Conservation (phyloP, 2,888 invertebrate species). For the Plutella xylostella region DNA sequence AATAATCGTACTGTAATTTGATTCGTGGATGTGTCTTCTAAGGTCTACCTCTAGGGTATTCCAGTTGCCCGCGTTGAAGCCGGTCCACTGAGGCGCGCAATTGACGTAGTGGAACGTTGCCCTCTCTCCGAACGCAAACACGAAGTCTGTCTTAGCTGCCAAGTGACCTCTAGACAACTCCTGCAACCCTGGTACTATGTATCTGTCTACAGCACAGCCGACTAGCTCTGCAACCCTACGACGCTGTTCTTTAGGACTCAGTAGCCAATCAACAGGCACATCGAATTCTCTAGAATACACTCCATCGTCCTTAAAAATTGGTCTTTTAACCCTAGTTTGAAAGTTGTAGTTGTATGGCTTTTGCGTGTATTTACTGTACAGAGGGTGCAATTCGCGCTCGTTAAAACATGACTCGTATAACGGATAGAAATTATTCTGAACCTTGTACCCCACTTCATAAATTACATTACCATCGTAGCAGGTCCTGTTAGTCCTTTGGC, state of each 20-base stretch:
- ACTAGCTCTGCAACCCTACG: conserved; percentile 35
- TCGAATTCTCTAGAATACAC: conserved; percentile 27
- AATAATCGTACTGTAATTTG: conserved; percentile 43
- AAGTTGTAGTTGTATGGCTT: conserved; percentile 50
- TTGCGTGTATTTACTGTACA: conserved; percentile 53
- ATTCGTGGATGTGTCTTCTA: conserved; percentile 39
- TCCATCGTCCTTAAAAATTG: conserved; percentile 40
- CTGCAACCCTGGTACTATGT: conserved; percentile 46
- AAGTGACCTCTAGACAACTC: conserved; percentile 73
- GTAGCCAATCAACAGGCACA: conserved; percentile 37
- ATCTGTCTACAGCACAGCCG: conserved; percentile 30
- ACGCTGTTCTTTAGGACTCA: conserved; percentile 39
- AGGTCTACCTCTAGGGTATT: conserved; percentile 61
- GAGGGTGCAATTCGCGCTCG: conserved; percentile 27
- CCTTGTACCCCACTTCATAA: conserved; percentile 48
- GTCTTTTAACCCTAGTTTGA: conserved; percentile 44
- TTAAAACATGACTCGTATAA: conserved; percentile 54
- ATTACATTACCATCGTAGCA: conserved; percentile 38
- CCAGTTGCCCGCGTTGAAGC: conserved; percentile 73
- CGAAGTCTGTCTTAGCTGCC: conserved; percentile 74
- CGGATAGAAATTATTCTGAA: conserved; percentile 37
- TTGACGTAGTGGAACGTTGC: conserved; percentile 76
- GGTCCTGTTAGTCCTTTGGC: conserved; percentile 34
- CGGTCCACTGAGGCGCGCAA: conserved; percentile 76
- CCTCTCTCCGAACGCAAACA: conserved; percentile 69